Percentiles rank a stretch among this genome's conserved stretches.
phyloP scores from a whole-genome alignment of 2,888 invertebrate species.

The Drosophila infuscata region DNA sequence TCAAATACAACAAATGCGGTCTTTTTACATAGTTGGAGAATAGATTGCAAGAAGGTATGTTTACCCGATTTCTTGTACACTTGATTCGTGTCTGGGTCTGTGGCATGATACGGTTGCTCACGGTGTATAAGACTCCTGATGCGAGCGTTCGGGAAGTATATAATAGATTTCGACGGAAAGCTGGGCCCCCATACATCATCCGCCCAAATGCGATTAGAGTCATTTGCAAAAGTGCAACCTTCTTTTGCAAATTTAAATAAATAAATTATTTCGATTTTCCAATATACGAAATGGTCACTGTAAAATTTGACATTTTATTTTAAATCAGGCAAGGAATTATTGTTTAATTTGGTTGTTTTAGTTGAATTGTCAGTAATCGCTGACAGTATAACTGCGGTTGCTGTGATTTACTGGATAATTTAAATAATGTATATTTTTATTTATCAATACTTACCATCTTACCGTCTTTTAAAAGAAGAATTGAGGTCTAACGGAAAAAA shows the following conservation, averaged over 20 bases:
- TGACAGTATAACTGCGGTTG: conserved; percentile 23
- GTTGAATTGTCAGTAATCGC: neutral
- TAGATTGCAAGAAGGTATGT: conserved; percentile 2
- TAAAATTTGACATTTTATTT: conserved; percentile 69
- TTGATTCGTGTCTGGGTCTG: conserved; percentile 6
- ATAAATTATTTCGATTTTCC: conserved; percentile 30
- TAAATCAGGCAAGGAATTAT: conserved; percentile 34
- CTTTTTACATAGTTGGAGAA: conserved; percentile 5
- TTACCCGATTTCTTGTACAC: neutral
- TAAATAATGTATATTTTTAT: neutral
- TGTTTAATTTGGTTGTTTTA: conserved; percentile 6
- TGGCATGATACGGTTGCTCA: conserved; percentile 21
- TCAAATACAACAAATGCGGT: conserved; percentile 22
- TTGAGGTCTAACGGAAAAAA: neutral
- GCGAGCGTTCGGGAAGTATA: conserved; percentile 44
- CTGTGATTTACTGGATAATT: conserved; percentile 6
- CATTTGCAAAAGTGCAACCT: conserved; percentile 47
- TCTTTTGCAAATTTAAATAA: conserved; percentile 35
- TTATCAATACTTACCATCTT: neutral
- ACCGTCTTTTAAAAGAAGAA: neutral
- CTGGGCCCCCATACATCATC: conserved; percentile 33
- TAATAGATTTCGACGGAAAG: conserved; percentile 39
- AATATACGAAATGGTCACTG: conserved; percentile 56
- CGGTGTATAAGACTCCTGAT: conserved; percentile 41
- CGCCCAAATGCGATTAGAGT: conserved; percentile 40